phyloP scores from a whole-genome alignment of 2,113 vertebrate genomes.

The Otis tarda region DNA sequence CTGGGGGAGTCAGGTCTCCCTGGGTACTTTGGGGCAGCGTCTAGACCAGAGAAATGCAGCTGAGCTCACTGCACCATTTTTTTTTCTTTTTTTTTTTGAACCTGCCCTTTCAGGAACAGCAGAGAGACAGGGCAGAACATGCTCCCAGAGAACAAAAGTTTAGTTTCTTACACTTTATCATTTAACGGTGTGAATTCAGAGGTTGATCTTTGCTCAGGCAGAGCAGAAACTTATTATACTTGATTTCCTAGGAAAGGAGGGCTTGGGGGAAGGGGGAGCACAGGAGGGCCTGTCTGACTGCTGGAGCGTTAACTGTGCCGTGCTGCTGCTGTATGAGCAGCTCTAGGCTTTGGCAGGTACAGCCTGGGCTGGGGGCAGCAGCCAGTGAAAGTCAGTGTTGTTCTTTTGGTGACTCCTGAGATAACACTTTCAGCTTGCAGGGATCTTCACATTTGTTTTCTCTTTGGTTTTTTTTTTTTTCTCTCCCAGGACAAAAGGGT shows the following conservation, averaged over 20 bases:
- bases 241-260: background rate
- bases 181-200: background rate
- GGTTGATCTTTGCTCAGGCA: background rate
- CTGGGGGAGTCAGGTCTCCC: background rate
- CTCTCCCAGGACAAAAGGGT: background rate
- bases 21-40: background rate
- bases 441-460: background rate
- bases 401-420: background rate
- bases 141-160: background rate
- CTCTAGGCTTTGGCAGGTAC: background rate
- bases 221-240: background rate
- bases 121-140: background rate
- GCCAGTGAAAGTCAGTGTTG: background rate
- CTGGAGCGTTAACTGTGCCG: background rate
- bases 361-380: background rate
- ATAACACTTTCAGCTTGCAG: background rate
- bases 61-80: background rate
- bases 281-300: background rate
- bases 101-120: background rate
- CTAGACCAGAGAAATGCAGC: background rate
- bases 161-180: background rate
- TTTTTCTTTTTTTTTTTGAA: background rate
- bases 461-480: background rate
- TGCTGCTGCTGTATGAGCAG: background rate
- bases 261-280: background rate